These are phyloP conservation scores for Chrysopa pallens DNA, from an alignment of 1,140 invertebrate species.

Conservation along the genomic window DNA sequence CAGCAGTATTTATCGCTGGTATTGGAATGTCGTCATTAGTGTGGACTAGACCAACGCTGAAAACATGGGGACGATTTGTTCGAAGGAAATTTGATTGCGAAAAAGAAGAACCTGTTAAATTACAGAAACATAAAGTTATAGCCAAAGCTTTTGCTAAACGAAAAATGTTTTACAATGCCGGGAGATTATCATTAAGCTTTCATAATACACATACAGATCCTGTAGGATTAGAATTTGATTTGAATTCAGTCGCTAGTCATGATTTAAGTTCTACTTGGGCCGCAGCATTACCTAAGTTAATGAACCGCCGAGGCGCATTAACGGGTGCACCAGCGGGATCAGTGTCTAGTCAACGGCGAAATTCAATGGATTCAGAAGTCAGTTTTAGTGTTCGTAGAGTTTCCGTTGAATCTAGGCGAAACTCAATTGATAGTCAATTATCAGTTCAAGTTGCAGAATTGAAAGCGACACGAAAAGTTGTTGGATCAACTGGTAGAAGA, in stretches of 20 bases:
- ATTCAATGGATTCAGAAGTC: conserved; percentile 58
- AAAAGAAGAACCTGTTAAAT: conserved; percentile 46
- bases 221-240: conserved; percentile 69
- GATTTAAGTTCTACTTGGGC: conserved; percentile 72
- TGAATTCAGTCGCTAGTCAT: conserved; percentile 58
- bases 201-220: conserved; percentile 76
- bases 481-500: conserved; percentile 24
- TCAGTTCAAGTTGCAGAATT: conserved; percentile 67
- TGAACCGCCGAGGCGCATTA: conserved; percentile 62
- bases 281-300: conserved; percentile 68
- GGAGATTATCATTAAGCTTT: conserved; percentile 70
- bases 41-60: conserved; percentile 66
- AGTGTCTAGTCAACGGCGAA: conserved; percentile 37
- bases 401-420: conserved; percentile 62
- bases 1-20: conserved; percentile 65
- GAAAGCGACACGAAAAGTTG: conserved; percentile 44
- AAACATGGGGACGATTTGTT: conserved; percentile 69
- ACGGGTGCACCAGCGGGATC: conserved; percentile 36
- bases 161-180: conserved; percentile 65
- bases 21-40: conserved; percentile 85
- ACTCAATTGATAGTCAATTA: conserved; percentile 69
- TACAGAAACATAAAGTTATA: conserved; percentile 80
- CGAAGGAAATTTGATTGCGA: conserved; percentile 38
- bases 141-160: conserved; percentile 75
- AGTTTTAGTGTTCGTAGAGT: conserved; percentile 60